Base-by-base conservation (phyloP, 2,113 vertebrate genomes). In the Colaptes auratus region DNA sequence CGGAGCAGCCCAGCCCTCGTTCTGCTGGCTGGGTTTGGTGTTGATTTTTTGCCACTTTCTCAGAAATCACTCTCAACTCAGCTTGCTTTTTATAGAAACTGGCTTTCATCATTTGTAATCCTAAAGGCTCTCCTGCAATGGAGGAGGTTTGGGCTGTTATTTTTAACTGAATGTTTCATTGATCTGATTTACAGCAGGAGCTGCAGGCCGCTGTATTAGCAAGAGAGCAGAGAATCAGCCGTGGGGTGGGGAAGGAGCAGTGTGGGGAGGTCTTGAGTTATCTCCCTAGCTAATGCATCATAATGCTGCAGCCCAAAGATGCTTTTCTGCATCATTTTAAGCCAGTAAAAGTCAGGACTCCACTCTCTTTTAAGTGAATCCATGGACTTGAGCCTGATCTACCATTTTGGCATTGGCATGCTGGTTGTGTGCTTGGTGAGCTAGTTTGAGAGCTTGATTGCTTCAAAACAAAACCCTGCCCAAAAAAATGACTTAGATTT, bases 91-190 rank as follows among this genome's bases (percentile, higher is more conserved):
- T 95, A 70, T 91, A 79, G 92, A 52, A 82, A 18, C 2, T 1
- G 55, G 56, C 85, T 96, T 93, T 91, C 92, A 95, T 94, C 82
- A 70, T 94, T 94, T 95, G 65, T 96, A 77, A 94, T 88, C 46
- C 8, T 7, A 52, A 95, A 91, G 90, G 52, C 88, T 88, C 79
- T 95, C 71, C 88, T 88, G 92, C 60, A 76, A 69, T 91, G 85
- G 88, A 88, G 82, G 92, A 95, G 88, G 4, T 89, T 80, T 91
- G 36, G 67, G 72, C 92, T 86, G 79, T 86, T 95, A 88, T 95
- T 96, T 96, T 96, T 91, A 91, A 89, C 90, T 70, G 92, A 76
- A 61, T 80, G 85, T 94, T 96, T 89, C 79, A 89, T 30, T 96
- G 85, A 82, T 92, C 39, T 88, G 85, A 95, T 91, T 91, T 96